Percentiles rank a stretch among this genome's conserved stretches.
Conservation (phyloP, 2,113 vertebrate genomes). For the Solea senegalensis region DNA sequence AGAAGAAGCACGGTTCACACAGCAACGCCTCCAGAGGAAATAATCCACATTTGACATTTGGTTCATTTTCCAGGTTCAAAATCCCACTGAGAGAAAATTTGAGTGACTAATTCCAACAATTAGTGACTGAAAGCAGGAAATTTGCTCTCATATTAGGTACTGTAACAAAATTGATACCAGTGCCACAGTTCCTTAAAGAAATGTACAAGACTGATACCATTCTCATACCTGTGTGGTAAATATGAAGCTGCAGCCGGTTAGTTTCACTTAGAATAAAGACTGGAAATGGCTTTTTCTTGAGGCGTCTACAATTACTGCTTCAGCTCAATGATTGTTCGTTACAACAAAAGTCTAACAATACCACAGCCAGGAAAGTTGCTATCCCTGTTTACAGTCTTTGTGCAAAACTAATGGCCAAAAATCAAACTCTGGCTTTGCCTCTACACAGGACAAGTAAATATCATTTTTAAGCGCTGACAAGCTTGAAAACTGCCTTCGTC, state of each 20-base stretch:
- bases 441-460: too few species aligned
- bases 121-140: too few species aligned
- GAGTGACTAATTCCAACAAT: too few species aligned
- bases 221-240: background rate
- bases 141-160: too few species aligned
- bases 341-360: background rate
- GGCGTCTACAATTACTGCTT: background rate
- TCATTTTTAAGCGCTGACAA: too few species aligned
- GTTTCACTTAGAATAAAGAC: slow-evolving; percentile 17
- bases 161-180: too few species aligned
- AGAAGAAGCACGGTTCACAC: slow-evolving; percentile 20
- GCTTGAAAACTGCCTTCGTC: too few species aligned
- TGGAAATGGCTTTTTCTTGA: background rate
- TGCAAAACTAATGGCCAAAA: background rate
- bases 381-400: background rate
- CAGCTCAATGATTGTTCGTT: background rate
- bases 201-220: too few species aligned
- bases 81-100: too few species aligned
- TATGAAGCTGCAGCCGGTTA: background rate
- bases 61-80: background rate
- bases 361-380: background rate
- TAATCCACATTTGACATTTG: background rate
- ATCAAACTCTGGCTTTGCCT: background rate
- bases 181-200: too few species aligned
- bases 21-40: background rate